phyloP scores from a whole-genome alignment of 2,797 vertebrate genomes.

The Sorex maritimensis region DNA sequence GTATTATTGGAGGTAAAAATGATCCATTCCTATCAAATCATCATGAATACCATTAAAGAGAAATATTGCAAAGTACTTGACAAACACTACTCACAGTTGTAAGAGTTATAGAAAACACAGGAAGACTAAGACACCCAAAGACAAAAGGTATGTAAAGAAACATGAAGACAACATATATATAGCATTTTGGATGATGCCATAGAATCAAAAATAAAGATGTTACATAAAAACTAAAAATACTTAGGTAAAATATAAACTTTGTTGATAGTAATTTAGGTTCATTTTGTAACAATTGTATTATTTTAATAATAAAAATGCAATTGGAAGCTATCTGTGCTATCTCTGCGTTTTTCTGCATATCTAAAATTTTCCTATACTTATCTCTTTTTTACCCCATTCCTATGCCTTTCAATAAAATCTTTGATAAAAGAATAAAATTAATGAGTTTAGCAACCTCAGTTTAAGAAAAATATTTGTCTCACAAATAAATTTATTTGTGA shows the following conservation, averaged over 20 bases:
- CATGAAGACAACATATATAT: background rate
- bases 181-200: background rate
- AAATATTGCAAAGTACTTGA: background rate
- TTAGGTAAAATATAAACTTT: background rate
- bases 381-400: background rate
- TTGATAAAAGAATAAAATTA: background rate
- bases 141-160: background rate
- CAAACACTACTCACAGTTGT: background rate
- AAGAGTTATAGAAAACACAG: background rate
- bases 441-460: background rate
- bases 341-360: background rate
- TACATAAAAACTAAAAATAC: background rate
- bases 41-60: background rate
- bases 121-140: background rate
- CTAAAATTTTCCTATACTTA: background rate
- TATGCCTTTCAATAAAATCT: no score
- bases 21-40: background rate
- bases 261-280: background rate
- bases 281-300: background rate
- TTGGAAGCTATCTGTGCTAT: background rate
- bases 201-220: background rate
- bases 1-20: background rate
- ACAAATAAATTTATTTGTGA: no score
- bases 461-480: no score
- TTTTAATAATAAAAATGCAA: background rate